phyloP scores from a whole-genome alignment of 2,113 vertebrate species.

The Piliocolobus tephrosceles region DNA sequence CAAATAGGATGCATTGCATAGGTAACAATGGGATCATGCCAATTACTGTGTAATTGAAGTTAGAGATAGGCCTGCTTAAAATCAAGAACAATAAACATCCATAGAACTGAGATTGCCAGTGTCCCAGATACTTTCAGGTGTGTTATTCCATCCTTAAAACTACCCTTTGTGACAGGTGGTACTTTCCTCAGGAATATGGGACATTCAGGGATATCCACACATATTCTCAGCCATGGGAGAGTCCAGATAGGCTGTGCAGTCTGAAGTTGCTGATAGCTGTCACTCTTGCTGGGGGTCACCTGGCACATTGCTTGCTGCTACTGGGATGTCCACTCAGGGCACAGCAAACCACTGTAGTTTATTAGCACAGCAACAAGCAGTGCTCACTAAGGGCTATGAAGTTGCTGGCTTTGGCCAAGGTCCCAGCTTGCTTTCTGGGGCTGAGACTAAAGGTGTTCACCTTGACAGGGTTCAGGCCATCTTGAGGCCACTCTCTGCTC shows the following conservation, averaged over 20 bases:
- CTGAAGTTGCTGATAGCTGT: neutral
- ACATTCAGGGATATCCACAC: neutral
- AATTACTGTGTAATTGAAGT: neutral
- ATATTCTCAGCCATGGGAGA: neutral
- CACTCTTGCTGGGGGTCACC: neutral
- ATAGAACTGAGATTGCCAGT: neutral
- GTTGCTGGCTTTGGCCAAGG: neutral
- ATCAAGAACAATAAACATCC: neutral
- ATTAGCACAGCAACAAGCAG: neutral
- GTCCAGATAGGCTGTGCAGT: neutral
- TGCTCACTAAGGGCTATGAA: rapidly evolving
- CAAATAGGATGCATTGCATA: neutral
- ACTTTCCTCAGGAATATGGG: neutral
- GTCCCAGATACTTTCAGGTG: neutral
- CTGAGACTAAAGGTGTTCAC: neutral
- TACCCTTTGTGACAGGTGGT: neutral
- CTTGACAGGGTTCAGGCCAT: neutral
- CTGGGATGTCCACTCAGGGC: neutral
- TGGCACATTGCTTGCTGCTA: neutral
- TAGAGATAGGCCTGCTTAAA: neutral
- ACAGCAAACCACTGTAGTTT: neutral
- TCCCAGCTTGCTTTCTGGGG: neutral
- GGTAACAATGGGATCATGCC: neutral
- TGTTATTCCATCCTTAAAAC: neutral
- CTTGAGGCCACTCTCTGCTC: neutral